These are phyloP conservation scores for Hiodon alosoides DNA, from an alignment of 2,113 vertebrate genomes.

Conservation along the genomic window DNA sequence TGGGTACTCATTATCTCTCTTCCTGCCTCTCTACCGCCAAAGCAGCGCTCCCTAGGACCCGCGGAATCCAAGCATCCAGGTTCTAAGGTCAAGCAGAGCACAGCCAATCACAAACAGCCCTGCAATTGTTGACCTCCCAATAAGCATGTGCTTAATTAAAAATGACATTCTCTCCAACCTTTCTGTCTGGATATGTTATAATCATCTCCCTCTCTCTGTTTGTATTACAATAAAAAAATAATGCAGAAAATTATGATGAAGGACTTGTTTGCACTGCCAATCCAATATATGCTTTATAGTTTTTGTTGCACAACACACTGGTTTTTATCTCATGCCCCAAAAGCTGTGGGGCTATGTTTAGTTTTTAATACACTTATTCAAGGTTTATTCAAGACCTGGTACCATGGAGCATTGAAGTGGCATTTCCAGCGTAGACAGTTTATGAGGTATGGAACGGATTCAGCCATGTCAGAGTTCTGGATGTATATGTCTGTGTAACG, in stretches of 20 bases:
- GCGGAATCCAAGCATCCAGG: not conserved
- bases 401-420: no score
- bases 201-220: not conserved
- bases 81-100: slow-evolving; percentile 12
- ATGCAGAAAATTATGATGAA: not conserved
- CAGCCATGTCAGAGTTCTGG: no score
- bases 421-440: no score
- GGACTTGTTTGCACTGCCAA: slow-evolving; percentile 4
- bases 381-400: not conserved
- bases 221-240: not conserved
- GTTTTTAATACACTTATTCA: not conserved
- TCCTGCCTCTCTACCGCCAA: not conserved
- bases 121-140: slow-evolving; percentile 8
- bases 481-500: no score
- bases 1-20: not conserved
- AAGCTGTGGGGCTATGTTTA: not conserved
- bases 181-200: not conserved
- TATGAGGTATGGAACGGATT: no score
- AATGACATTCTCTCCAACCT: slow-evolving; percentile 12
- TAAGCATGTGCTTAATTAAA: slow-evolving; percentile 16
- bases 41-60: not conserved
- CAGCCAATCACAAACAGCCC: slow-evolving; percentile 5
- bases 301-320: no score
- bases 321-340: not conserved
- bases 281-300: not conserved